Base-by-base conservation (phyloP, 2,797 vertebrate species). In the Enteromius paludinosus region DNA sequence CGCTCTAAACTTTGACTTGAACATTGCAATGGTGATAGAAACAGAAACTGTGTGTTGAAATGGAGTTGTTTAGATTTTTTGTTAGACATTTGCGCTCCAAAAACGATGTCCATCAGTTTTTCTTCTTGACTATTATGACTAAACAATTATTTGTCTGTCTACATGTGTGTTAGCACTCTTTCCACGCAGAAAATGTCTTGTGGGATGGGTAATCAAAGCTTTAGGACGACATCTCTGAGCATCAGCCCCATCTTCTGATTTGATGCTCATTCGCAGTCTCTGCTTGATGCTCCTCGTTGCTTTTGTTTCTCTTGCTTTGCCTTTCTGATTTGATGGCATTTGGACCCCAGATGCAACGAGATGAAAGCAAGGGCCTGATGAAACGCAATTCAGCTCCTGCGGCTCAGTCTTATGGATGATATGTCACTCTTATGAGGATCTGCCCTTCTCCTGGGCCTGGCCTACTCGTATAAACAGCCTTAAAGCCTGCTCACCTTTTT, bases 331-430 rank as follows among this genome's bases (percentile, higher is more conserved):
- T 94, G 93, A 92, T 91, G 91, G 89, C 92, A 92, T 76, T 64
- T 45, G 91, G 83, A 82, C 71, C 90, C 90, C 86, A 92, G 95
- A 94, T 96, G 94, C 94, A 94, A 92, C 92, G 92, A 91, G 95
- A 96, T 94, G 94, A 96, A 93, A 93, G 95, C 93, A 91, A 89
- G 92, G 93, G 90, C 91, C 91, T 88, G 92, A 92, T 91, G 82
- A 84, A 75, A 84, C 88, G 86, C 90, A 91, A 88, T 94, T 92
- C 91, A 85, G 90, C 87, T 89, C 89, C 33, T 92, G 90, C 90
- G 89, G 91, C 87, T 59, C 89, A 86, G 82, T 90, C 87, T 90
- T 92, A 94, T 92, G 93, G 91, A 92, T 92, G 91, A 92, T 95
- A 93, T 94, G 93, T 96, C 94, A 93, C 92, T 91, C 88, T 90